phyloP scores from a whole-genome alignment of 1,140 invertebrate genomes.

The Thalassaphorura encarpata region DNA sequence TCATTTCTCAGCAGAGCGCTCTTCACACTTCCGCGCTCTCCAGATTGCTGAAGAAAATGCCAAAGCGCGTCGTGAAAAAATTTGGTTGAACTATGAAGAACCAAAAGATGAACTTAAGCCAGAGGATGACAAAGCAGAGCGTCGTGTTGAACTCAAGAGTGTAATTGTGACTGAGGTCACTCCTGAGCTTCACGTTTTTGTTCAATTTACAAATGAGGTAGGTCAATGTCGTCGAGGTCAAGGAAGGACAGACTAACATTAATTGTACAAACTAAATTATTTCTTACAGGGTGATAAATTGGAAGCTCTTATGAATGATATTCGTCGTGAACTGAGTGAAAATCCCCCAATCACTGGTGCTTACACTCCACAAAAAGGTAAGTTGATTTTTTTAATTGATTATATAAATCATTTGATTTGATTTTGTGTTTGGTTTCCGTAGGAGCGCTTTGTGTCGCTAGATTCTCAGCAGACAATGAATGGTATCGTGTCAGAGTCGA shows the following conservation, averaged over 20 bases:
- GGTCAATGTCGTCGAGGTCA: too few relatives aligned
- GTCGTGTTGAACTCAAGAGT: slow-evolving; percentile 75
- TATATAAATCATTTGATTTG: background rate
- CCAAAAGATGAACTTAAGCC: slow-evolving; percentile 46
- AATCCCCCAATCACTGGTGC: slow-evolving; percentile 78
- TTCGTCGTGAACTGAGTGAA: slow-evolving; percentile 70
- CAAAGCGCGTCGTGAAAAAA: slow-evolving; percentile 66
- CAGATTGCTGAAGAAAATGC: slow-evolving; percentile 84
- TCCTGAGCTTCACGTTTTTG: slow-evolving; percentile 71
- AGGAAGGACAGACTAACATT: background rate
- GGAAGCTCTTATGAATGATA: slow-evolving; percentile 69
- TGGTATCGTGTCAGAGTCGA: slow-evolving; percentile 94
- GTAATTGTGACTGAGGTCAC: slow-evolving; percentile 84
- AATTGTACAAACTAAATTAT: background rate
- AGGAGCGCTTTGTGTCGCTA: slow-evolving; percentile 81
- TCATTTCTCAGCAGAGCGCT: slow-evolving; percentile 82
- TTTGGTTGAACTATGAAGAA: slow-evolving; percentile 77
- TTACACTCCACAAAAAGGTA: slow-evolving; percentile 65
- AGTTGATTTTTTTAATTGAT: slow-evolving; percentile 10
- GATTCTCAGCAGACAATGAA: slow-evolving; percentile 69
- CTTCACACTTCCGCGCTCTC: slow-evolving; percentile 62
- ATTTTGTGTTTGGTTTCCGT: slow-evolving; percentile 3
- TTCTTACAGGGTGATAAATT: background rate
- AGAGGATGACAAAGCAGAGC: slow-evolving; percentile 52
- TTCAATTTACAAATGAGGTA: slow-evolving; percentile 70